Conservation (phyloP, 53 echinoderm and acorn worm species). For the Echinarachnius parma region DNA sequence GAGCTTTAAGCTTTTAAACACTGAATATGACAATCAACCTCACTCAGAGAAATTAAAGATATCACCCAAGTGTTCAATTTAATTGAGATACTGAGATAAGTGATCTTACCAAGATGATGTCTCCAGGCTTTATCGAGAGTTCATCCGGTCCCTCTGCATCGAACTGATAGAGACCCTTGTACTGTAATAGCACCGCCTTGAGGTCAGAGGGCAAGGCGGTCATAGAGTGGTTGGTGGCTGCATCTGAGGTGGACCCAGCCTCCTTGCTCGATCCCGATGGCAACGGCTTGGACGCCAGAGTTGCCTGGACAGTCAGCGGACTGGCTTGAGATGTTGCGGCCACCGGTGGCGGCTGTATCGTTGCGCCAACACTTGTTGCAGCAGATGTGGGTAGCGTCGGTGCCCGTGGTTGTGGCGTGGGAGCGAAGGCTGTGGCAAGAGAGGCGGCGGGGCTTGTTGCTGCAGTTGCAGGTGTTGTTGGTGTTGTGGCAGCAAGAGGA, state of each 20-base stretch:
- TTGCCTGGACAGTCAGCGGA: constrained; percentile 9
- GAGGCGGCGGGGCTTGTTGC: constrained; percentile 20
- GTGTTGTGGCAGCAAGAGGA: not conserved
- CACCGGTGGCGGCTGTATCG: not conserved
- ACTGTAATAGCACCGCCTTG: constrained; percentile 57
- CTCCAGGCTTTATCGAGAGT: constrained; percentile 83
- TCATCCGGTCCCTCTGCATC: constrained; percentile 78
- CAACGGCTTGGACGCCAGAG: not conserved
- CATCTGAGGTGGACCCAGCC: not conserved
- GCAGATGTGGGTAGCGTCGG: not conserved
- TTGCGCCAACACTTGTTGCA: too few relatives aligned
- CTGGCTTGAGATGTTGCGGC: not conserved
- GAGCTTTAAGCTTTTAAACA: too few relatives aligned
- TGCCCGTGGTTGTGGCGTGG: constrained; percentile 32
- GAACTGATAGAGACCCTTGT: constrained; percentile 76
- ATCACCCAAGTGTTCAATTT: too few relatives aligned
- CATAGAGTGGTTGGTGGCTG: not conserved
- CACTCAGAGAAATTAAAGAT: too few relatives aligned
- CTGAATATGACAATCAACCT: too few relatives aligned
- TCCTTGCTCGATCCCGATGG: not conserved
- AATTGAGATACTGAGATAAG: not conserved
- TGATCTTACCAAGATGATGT: constrained; percentile 79
- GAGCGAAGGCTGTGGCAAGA: constrained; percentile 38
- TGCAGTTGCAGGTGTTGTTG: not conserved
- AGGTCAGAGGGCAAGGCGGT: constrained; percentile 42